Conservation (phyloP, 2,113 vertebrate genomes). For the Silurus glanis region DNA sequence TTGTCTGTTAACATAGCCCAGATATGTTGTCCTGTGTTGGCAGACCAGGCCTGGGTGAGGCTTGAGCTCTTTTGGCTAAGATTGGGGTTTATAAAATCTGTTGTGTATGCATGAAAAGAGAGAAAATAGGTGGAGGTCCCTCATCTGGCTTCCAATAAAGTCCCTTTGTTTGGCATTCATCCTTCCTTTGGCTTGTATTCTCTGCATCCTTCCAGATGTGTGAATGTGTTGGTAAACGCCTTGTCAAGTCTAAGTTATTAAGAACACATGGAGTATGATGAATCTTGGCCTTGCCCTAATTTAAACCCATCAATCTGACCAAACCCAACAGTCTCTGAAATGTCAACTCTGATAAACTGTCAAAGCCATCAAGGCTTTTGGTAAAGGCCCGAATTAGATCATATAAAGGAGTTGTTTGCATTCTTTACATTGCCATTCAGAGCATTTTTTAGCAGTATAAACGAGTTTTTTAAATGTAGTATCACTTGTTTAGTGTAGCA, state of each 20-base stretch:
- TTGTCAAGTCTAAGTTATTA: conserved; percentile 12
- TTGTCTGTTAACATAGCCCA: conserved; percentile 20
- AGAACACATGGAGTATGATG: neutral
- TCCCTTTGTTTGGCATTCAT: conserved; percentile 27
- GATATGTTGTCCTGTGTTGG: conserved; percentile 3
- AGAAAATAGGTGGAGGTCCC: conserved; percentile 21
- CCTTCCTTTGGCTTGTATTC: conserved; percentile 13
- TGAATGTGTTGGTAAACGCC: conserved; percentile 11
- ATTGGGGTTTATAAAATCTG: neutral
- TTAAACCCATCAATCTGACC: neutral
- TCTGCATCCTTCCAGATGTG: conserved; percentile 32
- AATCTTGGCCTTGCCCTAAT: neutral
- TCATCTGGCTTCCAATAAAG: conserved; percentile 22
- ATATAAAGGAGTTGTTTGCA: neutral
- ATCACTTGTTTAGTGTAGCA: too few species aligned
- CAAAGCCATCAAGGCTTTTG: neutral
- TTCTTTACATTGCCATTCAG: neutral
- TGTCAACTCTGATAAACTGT: neutral
- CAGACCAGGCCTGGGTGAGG: neutral
- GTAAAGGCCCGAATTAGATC: neutral
- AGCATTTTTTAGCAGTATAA: neutral
- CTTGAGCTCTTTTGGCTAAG: neutral
- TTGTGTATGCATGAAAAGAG: conserved; percentile 3
- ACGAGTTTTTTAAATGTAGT: too few species aligned
- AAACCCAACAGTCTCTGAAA: neutral